Conservation (phyloP, 2,113 vertebrate genomes). For the Daboia siamensis region DNA sequence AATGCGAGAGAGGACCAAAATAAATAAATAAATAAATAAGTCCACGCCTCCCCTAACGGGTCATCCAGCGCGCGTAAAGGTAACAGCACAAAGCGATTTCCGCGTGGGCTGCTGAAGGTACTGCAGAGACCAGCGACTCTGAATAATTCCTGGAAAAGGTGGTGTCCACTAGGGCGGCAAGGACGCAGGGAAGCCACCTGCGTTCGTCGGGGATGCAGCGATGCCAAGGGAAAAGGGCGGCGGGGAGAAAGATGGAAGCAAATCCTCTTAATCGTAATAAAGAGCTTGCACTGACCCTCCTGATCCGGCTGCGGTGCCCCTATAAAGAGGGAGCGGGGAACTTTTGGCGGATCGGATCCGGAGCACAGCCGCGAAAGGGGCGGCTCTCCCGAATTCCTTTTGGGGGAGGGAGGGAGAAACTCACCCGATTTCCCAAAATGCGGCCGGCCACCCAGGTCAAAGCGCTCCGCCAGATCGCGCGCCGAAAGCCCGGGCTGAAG, state of each 20-base stretch:
- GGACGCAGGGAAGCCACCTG: neutral
- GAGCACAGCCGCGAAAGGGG: neutral
- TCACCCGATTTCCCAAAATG: neutral
- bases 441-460: too few species aligned
- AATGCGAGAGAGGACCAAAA: neutral
- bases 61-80: neutral
- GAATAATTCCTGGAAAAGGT: neutral
- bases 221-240: neutral
- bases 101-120: conserved; percentile 4
- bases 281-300: neutral
- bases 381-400: neutral
- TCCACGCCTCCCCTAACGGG: neutral
- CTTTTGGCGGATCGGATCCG: neutral
- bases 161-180: neutral
- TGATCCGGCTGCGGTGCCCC: neutral
- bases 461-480: neutral
- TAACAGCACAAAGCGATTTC: neutral
- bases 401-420: neutral
- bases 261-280: too few species aligned
- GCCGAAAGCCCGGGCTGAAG: neutral
- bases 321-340: neutral
- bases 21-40: too few species aligned
- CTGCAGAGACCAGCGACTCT: neutral
- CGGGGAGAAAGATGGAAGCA: neutral
- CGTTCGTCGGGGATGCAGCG: neutral